Conservation (phyloP, 1,140 invertebrate genomes). For the Campoletis sonorensis region DNA sequence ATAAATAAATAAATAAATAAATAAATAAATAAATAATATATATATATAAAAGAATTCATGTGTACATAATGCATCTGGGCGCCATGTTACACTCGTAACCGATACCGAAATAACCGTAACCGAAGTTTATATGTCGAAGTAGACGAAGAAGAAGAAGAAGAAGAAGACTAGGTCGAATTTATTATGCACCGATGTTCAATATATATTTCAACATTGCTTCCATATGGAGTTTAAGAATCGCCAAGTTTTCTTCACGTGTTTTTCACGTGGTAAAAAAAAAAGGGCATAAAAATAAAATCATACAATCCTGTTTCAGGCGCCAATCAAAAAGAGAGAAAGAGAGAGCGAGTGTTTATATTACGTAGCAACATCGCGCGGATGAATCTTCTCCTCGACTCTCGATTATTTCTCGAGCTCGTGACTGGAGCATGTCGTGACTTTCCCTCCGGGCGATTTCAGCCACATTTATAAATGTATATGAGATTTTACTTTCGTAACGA, state of each 20-base stretch:
- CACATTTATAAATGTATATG: no score
- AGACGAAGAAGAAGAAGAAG: no score
- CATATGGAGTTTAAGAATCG: neutral
- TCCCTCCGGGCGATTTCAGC: no score
- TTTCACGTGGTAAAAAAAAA: neutral
- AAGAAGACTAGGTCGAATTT: neutral
- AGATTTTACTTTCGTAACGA: no score
- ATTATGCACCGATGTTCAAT: conserved; percentile 7
- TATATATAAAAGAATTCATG: neutral
- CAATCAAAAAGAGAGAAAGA: neutral
- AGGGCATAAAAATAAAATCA: neutral
- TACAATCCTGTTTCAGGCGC: neutral
- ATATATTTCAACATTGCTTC: neutral
- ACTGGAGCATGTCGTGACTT: no score
- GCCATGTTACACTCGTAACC: conserved; percentile 12
- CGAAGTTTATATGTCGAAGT: conserved; percentile 19
- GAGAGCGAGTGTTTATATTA: neutral
- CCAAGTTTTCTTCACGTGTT: neutral
- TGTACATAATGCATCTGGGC: conserved; percentile 10
- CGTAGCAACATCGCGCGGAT: no score
- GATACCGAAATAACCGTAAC: conserved; percentile 36
- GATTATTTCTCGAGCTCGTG: no score
- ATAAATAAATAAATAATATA: no score
- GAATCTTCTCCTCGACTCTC: no score
- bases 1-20: no score